Percentiles rank a stretch among this genome's conserved stretches.
Evolutionary conservation across 2,113 vertebrate species (phyloP).

Genomic region (Xiphophorus hellerii): DNA sequence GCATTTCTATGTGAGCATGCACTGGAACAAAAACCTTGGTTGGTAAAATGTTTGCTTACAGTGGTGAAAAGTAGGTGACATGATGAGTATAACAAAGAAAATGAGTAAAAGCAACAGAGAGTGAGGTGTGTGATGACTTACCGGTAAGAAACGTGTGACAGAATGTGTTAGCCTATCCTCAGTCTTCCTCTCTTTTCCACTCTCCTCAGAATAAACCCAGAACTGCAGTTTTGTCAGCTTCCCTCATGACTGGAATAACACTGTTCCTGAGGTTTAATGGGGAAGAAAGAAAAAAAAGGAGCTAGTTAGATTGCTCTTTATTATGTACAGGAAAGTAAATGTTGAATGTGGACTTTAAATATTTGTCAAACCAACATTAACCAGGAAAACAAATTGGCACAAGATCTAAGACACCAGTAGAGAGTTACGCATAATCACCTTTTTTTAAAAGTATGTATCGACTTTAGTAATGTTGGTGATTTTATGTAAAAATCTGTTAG

Average conservation of each 20-base stretch:
- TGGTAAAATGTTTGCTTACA: neutral
- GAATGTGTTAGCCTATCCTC: neutral
- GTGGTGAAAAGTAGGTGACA: neutral
- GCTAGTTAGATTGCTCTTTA: neutral
- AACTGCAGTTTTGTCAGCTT: constrained; percentile 10
- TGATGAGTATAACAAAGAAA: neutral
- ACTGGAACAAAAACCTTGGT: neutral
- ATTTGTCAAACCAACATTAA: neutral
- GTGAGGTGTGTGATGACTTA: constrained; percentile 4
- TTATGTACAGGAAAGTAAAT: neutral
- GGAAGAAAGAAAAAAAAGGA: neutral
- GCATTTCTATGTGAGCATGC: neutral
- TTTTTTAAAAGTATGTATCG: too few relatives aligned
- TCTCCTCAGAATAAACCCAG: constrained; percentile 38
- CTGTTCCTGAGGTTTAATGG: constrained; percentile 24
- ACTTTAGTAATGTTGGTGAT: too few relatives aligned
- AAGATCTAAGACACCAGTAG: too few relatives aligned
- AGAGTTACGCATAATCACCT: too few relatives aligned
- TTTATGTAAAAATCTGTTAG: too few relatives aligned
- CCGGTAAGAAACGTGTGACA: constrained; percentile 51
- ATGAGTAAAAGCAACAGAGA: neutral
- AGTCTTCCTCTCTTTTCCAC: neutral
- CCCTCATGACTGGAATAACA: constrained; percentile 53
- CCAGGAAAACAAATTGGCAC: too few relatives aligned
- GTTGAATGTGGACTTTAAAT: neutral